Base-by-base conservation (phyloP, 2,888 invertebrate genomes). In the Crossocerus cetratus region DNA sequence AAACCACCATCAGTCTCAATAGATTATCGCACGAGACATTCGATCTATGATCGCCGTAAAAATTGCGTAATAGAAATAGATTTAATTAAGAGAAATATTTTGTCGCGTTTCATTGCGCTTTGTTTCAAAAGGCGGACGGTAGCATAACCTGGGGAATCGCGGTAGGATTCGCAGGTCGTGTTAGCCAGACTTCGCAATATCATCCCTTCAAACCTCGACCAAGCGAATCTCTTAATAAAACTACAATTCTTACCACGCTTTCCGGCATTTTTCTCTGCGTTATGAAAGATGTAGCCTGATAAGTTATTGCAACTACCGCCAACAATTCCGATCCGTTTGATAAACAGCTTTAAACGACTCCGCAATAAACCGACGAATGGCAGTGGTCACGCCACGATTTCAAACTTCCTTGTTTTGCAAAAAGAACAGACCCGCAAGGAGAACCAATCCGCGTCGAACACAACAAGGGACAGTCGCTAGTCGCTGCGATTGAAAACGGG, bases 211-310 rank as follows among this genome's bases (percentile, higher is more conserved):
- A 42, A 42, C 49, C 42, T 61, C 3, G 11, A 22, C 57, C 42
- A 42, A 8, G 0, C 11, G 45, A 3, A n/a, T 14, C 5, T 53
- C 32, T 13, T 32, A 13, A 53, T 16, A 11, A 56, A 57, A 66
- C 53, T 20, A 58, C 22, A 18, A 65, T 69, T 78, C 81, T 84
- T 81, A 87, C 87, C 82, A 86, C 83, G 76, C 84, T 86, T 67
- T 87, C 86, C 66, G 87, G 87, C 87, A 87, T 87, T 82, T 78
- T 42, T 75, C 20, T 21, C 5, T 56, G 21, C 49, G 69, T 54
- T 45, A 16, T 13, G 60, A 72, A 60, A 65, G 54, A 71, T 76
- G 73, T 76, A 53, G 61, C 61, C 53, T 56, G 68, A 69, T 64
- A 68, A 63, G 68, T 59, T 77, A 69, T 54, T 16, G 49, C 16